Percentiles rank a stretch among this genome's conserved stretches.
These are phyloP conservation scores for Perdita meconis DNA, from an alignment of 2,888 invertebrate species.

Conservation along the genomic window DNA sequence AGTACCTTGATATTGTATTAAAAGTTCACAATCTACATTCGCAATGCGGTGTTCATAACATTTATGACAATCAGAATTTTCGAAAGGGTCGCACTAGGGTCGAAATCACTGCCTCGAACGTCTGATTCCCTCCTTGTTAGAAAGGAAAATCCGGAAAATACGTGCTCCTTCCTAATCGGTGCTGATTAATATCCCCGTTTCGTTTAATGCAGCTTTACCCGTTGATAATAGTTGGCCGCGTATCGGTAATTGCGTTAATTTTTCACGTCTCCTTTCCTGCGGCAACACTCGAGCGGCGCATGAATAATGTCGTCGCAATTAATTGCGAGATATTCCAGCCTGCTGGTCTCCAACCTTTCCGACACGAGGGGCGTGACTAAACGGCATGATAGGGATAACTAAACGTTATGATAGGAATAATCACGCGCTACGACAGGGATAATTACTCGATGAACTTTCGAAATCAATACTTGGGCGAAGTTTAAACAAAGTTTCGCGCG, in stretches of 20 bases:
- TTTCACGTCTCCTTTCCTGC: slow-evolving; percentile 44
- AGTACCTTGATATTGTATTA: too few relatives aligned
- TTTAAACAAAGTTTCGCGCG: too few relatives aligned
- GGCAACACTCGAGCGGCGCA: slow-evolving; percentile 17
- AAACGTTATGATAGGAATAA: background rate
- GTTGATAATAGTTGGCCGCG: slow-evolving; percentile 48
- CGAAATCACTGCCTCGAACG: too few relatives aligned
- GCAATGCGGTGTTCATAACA: too few relatives aligned
- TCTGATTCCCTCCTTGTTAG: too few relatives aligned
- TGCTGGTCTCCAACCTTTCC: slow-evolving; percentile 7
- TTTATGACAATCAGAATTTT: too few relatives aligned
- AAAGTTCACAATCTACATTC: too few relatives aligned
- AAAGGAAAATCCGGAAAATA: too few relatives aligned
- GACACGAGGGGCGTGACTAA: background rate
- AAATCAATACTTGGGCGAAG: too few relatives aligned
- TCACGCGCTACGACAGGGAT: background rate
- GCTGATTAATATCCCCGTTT: slow-evolving; percentile 51
- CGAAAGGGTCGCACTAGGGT: too few relatives aligned
- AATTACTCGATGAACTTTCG: background rate
- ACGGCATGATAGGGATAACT: background rate
- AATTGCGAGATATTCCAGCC: slow-evolving; percentile 32
- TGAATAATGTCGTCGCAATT: slow-evolving; percentile 55
- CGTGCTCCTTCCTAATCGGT: slow-evolving; percentile 25
- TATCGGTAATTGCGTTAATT: slow-evolving; percentile 52
- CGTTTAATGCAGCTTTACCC: slow-evolving; percentile 43